Evolutionary conservation across 2,797 vertebrate species (phyloP).

Genomic region (Apodemus agrarius): DNA sequence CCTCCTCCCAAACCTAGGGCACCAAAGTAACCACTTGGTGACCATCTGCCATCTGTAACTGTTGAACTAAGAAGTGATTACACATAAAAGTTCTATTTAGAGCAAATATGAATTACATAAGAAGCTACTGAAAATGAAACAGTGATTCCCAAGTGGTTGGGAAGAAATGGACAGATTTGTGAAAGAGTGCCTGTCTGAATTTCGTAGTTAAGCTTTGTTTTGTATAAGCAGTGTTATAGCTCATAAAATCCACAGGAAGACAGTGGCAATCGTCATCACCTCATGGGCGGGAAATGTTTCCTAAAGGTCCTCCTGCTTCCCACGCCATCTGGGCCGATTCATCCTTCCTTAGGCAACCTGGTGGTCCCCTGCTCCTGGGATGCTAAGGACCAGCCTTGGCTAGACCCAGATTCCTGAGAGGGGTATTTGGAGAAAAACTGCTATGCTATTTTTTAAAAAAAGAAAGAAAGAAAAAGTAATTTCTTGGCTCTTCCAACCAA

Average conservation of each 20-base stretch:
- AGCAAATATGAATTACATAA: constrained; percentile 62
- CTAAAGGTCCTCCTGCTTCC: background rate
- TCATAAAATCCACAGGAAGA: background rate
- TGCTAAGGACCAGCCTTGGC: background rate
- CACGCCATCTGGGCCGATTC: background rate
- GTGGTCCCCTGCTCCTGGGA: background rate
- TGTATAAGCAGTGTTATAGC: background rate
- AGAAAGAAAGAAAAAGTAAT: no score
- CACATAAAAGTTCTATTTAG: constrained; percentile 63
- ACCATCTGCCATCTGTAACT: constrained; percentile 62
- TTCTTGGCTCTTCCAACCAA: background rate
- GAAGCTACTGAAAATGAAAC: constrained; percentile 37
- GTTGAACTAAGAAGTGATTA: constrained; percentile 53
- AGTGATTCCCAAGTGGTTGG: constrained; percentile 53
- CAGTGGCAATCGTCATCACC: background rate
- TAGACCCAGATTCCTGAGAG: background rate
- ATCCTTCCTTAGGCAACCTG: background rate
- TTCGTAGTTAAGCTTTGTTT: constrained; percentile 34
- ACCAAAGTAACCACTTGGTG: constrained; percentile 63
- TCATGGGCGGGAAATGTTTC: background rate
- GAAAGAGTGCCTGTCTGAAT: constrained; percentile 63
- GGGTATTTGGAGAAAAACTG: background rate
- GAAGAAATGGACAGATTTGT: constrained; percentile 44
- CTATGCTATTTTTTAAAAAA: no score
- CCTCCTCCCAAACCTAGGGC: constrained; percentile 75